Percentiles rank a stretch among this genome's conserved stretches.
phyloP scores from a whole-genome alignment of 1,140 invertebrate species.

The Wasmannia auropunctata region DNA sequence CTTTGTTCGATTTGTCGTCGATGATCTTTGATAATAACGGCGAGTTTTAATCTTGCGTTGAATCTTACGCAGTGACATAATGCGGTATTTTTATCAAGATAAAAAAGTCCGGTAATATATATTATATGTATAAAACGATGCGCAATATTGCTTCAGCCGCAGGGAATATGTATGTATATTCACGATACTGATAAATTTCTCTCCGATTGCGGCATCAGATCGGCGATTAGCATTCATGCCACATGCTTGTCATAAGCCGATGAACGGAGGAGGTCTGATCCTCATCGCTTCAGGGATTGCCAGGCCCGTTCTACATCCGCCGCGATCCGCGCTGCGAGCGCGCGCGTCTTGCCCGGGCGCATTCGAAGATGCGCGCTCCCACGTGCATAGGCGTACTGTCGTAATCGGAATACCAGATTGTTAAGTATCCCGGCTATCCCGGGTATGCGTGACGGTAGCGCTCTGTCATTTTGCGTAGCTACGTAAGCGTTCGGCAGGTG shows the following conservation, averaged over 20 bases:
- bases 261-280: background rate
- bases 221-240: background rate
- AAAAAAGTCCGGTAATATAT: background rate
- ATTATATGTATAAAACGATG: too few species aligned
- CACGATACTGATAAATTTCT: background rate
- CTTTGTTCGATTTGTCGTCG: slow-evolving; percentile 33
- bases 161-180: background rate
- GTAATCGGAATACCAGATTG: slow-evolving; percentile 40
- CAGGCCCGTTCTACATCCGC: slow-evolving; percentile 9
- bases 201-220: background rate
- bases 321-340: background rate
- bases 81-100: background rate
- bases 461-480: slow-evolving; percentile 48
- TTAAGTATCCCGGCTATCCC: slow-evolving; percentile 36
- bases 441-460: slow-evolving; percentile 25
- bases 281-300: slow-evolving; percentile 25
- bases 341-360: background rate
- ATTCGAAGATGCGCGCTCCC: slow-evolving; percentile 47
- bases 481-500: slow-evolving; percentile 23
- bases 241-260: slow-evolving; percentile 39
- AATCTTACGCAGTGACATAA: background rate
- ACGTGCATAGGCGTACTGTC: slow-evolving; percentile 1
- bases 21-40: slow-evolving; percentile 31
- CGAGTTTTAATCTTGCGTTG: slow-evolving; percentile 8
- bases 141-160: background rate